Evolutionary conservation across 2,113 vertebrate species (phyloP).

Genomic region (Henicopernis longicauda): DNA sequence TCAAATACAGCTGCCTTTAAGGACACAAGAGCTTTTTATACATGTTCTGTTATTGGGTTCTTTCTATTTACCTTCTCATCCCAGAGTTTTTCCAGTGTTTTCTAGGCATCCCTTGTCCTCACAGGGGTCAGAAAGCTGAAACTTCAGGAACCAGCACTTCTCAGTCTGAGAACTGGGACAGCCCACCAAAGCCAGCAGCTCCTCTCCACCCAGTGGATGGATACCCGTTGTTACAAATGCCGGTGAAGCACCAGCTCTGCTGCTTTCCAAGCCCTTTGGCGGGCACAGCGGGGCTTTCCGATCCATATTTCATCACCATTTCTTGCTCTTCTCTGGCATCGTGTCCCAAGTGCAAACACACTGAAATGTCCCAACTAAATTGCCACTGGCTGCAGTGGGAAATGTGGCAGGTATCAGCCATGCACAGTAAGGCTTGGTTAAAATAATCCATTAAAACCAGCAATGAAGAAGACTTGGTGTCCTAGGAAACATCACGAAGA

Average conservation of each 20-base stretch:
- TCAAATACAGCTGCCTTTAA: background rate
- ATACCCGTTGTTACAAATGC: accelerated
- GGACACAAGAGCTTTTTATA: background rate
- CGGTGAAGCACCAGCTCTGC: background rate
- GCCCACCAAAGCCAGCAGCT: background rate
- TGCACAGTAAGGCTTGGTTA: background rate
- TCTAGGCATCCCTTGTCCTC: background rate
- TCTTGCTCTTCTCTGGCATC: background rate
- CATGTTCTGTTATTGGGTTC: accelerated
- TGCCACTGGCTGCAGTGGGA: background rate
- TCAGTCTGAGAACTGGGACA: background rate
- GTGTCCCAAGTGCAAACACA: background rate
- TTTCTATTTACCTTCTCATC: background rate
- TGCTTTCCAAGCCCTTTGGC: background rate
- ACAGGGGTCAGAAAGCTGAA: background rate
- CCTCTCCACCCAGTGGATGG: background rate
- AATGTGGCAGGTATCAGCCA: accelerated
- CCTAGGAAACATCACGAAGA: background rate
- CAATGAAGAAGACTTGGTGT: background rate
- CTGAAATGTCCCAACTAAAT: background rate
- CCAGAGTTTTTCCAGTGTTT: background rate
- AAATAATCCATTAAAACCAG: background rate
- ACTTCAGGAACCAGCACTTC: background rate
- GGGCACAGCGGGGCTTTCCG: background rate
- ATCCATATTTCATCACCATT: accelerated